Percentiles rank a stretch among this genome's conserved stretches.
phyloP scores from a whole-genome alignment of 2,113 vertebrate genomes.

The Cavia aperea region DNA sequence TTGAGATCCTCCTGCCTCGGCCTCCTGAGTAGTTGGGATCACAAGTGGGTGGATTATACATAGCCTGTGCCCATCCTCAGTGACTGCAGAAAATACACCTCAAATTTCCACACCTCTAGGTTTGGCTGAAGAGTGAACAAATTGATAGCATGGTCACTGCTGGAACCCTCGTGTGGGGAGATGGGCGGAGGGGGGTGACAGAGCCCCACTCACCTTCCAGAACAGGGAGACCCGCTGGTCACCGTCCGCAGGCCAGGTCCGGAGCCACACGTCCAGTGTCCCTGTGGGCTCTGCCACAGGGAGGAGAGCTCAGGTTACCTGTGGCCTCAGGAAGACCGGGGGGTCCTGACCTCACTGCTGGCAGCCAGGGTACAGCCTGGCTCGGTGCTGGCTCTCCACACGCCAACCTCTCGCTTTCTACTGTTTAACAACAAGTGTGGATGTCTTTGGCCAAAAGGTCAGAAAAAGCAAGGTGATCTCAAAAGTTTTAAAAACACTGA shows the following conservation, averaged over 20 bases:
- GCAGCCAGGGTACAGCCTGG: not conserved
- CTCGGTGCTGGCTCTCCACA: not conserved
- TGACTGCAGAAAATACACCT: not conserved
- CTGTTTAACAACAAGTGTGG: not conserved
- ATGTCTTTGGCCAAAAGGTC: not conserved
- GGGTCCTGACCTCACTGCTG: not conserved
- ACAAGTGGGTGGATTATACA: not conserved
- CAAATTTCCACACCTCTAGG: not conserved
- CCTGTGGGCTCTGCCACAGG: conserved; percentile 68
- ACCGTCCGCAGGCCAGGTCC: conserved; percentile 21
- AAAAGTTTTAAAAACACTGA: not conserved
- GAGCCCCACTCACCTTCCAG: conserved; percentile 77
- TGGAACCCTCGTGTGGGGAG: not conserved
- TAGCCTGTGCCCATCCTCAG: not conserved
- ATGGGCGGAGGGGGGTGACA: not conserved
- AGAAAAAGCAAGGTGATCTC: not conserved
- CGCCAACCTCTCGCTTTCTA: not conserved
- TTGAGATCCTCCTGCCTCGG: not conserved
- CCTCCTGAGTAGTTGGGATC: not conserved
- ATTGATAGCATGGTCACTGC: not conserved
- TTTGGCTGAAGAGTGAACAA: not conserved
- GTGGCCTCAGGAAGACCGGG: too few relatives aligned
- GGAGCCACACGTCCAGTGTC: conserved; percentile 75
- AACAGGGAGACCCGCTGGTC: conserved; percentile 73
- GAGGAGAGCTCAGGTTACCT: not conserved